phyloP scores from a whole-genome alignment of 1,140 invertebrate species.

The Heliconius eleuchia region DNA sequence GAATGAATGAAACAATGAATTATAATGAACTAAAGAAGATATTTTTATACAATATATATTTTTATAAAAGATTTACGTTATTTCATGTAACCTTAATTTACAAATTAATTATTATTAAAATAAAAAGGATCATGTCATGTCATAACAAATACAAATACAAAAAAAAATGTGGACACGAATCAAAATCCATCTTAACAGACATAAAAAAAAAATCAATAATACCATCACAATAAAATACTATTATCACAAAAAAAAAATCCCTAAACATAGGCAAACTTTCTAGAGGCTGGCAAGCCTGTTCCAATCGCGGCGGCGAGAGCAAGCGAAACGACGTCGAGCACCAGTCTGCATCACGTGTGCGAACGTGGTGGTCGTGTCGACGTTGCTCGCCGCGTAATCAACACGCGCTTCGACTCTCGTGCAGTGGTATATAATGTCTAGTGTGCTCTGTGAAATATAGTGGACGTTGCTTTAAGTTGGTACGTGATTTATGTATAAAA shows the following conservation, averaged over 20 bases:
- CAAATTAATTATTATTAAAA: not conserved
- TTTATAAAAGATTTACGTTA: too few species aligned
- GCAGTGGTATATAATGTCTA: slow-evolving; percentile 65
- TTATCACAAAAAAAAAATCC: slow-evolving; percentile 7
- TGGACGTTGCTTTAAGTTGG: slow-evolving; percentile 56
- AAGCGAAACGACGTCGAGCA: slow-evolving; percentile 64
- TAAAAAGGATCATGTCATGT: not conserved
- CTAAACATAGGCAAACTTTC: slow-evolving; percentile 44
- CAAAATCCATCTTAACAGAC: not conserved
- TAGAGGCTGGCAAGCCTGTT: slow-evolving; percentile 57
- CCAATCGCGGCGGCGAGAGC: slow-evolving; percentile 70
- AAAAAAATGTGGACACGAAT: not conserved
- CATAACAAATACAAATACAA: not conserved
- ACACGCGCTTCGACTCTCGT: slow-evolving; percentile 75
- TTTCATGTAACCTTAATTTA: too few species aligned
- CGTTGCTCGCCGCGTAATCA: slow-evolving; percentile 41
- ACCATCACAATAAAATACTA: not conserved
- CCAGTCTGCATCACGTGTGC: slow-evolving; percentile 78
- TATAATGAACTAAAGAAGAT: too few species aligned
- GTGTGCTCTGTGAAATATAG: slow-evolving; percentile 66
- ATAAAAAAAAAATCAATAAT: not conserved
- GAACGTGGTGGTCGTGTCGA: slow-evolving; percentile 57
- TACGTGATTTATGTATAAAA: slow-evolving; percentile 42
- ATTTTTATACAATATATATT: too few species aligned
- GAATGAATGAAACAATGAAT: too few species aligned